Evolutionary conservation across 2,797 vertebrate genomes (phyloP), one percentile per base, ranked within the genome.

Genomic region (Scolopax rusticola): DNA sequence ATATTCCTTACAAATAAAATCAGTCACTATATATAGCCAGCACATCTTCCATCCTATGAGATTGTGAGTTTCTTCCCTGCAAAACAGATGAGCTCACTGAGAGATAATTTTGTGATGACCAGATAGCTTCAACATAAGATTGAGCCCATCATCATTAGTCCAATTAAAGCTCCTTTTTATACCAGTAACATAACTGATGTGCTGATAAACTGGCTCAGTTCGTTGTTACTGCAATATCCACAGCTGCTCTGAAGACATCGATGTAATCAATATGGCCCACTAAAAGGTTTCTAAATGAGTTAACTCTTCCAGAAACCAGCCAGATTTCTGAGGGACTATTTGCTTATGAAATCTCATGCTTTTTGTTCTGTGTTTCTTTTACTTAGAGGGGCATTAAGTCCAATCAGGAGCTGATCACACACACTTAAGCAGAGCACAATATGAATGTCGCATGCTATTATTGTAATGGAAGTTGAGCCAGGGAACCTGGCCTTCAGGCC

Each of bases 281-380:
- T 95, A 91, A 97, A 96, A 97, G 87, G 87, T 80, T 95, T 87
- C 89, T 95, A 97, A 97, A 92, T 10, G 68, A 92, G 87, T 95
- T 95, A 97, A 96, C 82, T 93, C 84, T 94, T 95, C 88, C 94
- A 93, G 93, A 92, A 96, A 95, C 64, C 12, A 2, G 73, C 33
- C 41, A 33, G 54, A 74, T 94, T 95, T 96, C 89, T 43, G 36
- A 80, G 30, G 61, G 41, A 70, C 54, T 81, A 48, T 40, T 89
- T 84, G 45, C 78, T 91, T 84, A 73, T 53, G 54, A 48, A 71
- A 83, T 27, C 48, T 77, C 54, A 11, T 11, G 74, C 40, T 90
- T 94, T 95, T 84, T 89, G 67, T 90, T 86, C 91, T 47, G n/a
- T 71, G 75, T 88, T 93, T 87, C 93, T 95, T 91, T 93, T 91